These are phyloP conservation scores for Rhagophthalmus giganteus DNA, from an alignment of 2,888 invertebrate genomes.

Conservation along the genomic window DNA sequence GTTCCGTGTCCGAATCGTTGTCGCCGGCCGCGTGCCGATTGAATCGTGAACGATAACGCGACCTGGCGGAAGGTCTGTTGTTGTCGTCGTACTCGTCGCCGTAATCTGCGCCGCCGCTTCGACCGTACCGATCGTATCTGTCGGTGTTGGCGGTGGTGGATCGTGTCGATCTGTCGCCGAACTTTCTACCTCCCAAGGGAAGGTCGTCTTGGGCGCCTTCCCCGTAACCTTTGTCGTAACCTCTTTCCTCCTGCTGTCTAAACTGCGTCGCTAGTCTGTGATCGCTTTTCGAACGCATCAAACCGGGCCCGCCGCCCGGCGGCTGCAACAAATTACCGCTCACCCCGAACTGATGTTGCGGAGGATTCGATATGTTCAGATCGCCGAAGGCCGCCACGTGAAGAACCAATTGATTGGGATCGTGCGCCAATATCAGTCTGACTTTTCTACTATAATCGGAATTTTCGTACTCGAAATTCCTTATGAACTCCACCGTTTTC, in stretches of 20 bases:
- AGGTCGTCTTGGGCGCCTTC: slow-evolving; percentile 67
- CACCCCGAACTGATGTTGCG: slow-evolving; percentile 43
- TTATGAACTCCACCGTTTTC: slow-evolving; percentile 92
- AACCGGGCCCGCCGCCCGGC: slow-evolving; percentile 69
- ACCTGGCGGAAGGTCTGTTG: slow-evolving; percentile 65
- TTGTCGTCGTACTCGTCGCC: slow-evolving; percentile 70
- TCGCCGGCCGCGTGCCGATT: slow-evolving; percentile 62
- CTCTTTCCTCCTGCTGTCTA: slow-evolving; percentile 79
- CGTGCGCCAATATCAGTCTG: slow-evolving; percentile 85
- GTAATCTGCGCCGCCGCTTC: slow-evolving; percentile 60
- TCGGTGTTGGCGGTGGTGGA: slow-evolving; percentile 52
- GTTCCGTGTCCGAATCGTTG: slow-evolving; percentile 77
- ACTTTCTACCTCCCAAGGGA: slow-evolving; percentile 73
- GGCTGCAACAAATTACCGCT: slow-evolving; percentile 59
- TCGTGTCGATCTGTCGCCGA: slow-evolving; percentile 67
- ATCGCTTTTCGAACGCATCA: slow-evolving; percentile 92
- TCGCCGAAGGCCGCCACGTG: slow-evolving; percentile 91
- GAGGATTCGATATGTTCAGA: slow-evolving; percentile 73
- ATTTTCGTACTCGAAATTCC: slow-evolving; percentile 93
- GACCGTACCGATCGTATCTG: slow-evolving; percentile 54
- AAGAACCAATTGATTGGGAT: slow-evolving; percentile 86
- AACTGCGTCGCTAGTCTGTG: slow-evolving; percentile 88
- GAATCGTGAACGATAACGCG: slow-evolving; percentile 69
- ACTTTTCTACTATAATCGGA: slow-evolving; percentile 85
- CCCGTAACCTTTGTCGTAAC: slow-evolving; percentile 59